These are phyloP conservation scores for Sylvilagus floridanus DNA, from an alignment of 2,797 vertebrate genomes.

Conservation along the genomic window DNA sequence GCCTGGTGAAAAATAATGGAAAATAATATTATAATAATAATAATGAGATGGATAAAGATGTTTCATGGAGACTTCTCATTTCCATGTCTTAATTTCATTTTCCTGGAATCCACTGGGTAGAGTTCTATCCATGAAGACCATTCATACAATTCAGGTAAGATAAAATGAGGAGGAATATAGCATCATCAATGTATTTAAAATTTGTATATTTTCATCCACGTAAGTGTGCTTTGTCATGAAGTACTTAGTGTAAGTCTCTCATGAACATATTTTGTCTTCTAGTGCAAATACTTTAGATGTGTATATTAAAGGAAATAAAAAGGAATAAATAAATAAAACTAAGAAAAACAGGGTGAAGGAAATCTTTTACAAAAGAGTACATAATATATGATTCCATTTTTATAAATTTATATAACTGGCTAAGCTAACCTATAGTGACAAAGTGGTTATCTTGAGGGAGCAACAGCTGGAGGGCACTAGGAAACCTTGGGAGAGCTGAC, in stretches of 20 bases:
- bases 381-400: background rate
- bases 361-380: background rate
- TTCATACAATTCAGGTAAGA: background rate
- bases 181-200: background rate
- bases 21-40: background rate
- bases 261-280: background rate
- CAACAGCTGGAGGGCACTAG: background rate
- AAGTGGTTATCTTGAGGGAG: background rate
- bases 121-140: background rate
- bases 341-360: background rate
- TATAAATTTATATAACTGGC: background rate
- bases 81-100: background rate
- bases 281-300: background rate
- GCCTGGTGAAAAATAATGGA: background rate
- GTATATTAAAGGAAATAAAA: background rate
- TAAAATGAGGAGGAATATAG: background rate
- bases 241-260: background rate
- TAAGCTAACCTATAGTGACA: background rate
- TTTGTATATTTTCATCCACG: background rate
- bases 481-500: background rate
- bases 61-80: background rate
- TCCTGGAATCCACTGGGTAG: background rate
- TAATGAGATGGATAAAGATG: background rate
- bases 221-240: background rate
- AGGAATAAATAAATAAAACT: background rate